These are phyloP conservation scores for Pseudopleuronectes americanus DNA, from an alignment of 2,797 vertebrate species.

Conservation along the genomic window DNA sequence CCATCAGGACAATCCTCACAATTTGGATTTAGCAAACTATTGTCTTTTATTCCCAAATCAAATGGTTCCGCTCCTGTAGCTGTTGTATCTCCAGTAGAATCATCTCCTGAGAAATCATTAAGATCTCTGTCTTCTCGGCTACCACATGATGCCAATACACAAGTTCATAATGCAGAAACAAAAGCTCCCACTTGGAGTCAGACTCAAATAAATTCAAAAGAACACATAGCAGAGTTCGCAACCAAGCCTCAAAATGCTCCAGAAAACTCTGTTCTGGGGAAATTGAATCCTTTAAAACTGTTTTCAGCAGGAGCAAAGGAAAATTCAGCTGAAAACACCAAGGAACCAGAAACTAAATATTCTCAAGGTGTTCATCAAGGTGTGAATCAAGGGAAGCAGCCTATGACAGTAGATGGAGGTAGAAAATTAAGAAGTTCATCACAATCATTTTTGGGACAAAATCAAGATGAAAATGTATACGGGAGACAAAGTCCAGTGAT, in stretches of 20 bases:
- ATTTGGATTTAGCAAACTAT: slow-evolving; percentile 80
- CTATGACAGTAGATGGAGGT: neutral
- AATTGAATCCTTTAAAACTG: slow-evolving; percentile 86
- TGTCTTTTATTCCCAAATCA: slow-evolving; percentile 82
- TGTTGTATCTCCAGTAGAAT: slow-evolving; percentile 80
- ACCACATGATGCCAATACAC: slow-evolving; percentile 54
- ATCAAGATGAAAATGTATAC: slow-evolving; percentile 29
- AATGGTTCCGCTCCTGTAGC: slow-evolving; percentile 76
- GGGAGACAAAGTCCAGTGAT: slow-evolving; percentile 41
- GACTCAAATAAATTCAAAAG: slow-evolving; percentile 28
- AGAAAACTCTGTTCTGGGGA: slow-evolving; percentile 84
- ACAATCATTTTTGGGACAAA: slow-evolving; percentile 33
- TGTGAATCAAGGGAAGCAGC: slow-evolving; percentile 8
- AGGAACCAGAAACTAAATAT: slow-evolving; percentile 26
- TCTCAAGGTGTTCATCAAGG: slow-evolving; percentile 28
- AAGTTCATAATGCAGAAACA: slow-evolving; percentile 41
- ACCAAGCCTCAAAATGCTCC: slow-evolving; percentile 71
- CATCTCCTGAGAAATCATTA: slow-evolving; percentile 72
- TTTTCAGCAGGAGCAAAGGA: slow-evolving; percentile 74
- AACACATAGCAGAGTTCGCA: slow-evolving; percentile 43
- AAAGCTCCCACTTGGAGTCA: slow-evolving; percentile 26
- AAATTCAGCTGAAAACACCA: slow-evolving; percentile 53
- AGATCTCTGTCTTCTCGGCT: slow-evolving; percentile 71
- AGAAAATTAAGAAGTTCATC: slow-evolving; percentile 35
- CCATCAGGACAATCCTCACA: slow-evolving; percentile 61